Evolutionary conservation across 2,888 invertebrate species (phyloP).

Genomic region (Eugnorisma glareosa): DNA sequence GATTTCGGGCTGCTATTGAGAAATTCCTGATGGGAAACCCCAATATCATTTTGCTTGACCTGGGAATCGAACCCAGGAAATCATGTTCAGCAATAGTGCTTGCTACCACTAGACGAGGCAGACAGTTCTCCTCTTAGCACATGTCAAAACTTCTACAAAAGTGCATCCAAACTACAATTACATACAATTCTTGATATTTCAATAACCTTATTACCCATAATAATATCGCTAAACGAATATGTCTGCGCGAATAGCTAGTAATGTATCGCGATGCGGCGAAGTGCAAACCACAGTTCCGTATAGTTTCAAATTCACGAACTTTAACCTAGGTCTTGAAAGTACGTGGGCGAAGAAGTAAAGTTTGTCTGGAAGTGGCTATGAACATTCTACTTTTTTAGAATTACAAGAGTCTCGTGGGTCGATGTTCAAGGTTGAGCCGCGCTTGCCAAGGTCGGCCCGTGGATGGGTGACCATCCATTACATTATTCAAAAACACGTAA

Average conservation of each 20-base stretch:
- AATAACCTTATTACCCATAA: background rate
- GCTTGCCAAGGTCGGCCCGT: too few species aligned
- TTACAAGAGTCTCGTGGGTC: too few species aligned
- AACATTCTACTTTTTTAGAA: background rate
- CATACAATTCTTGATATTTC: background rate
- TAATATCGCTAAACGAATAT: constrained; percentile 28
- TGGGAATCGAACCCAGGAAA: background rate
- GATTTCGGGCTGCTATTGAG: background rate
- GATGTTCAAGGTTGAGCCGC: too few species aligned
- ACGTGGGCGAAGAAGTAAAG: constrained; percentile 40
- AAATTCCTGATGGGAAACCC: background rate
- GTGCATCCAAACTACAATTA: background rate
- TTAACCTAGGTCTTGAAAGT: constrained; percentile 55
- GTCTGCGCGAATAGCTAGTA: constrained; percentile 40
- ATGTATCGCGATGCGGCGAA: constrained; percentile 51
- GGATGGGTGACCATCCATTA: too few species aligned
- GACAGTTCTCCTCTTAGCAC: background rate
- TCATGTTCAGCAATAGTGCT: background rate
- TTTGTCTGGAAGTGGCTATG: constrained; percentile 42
- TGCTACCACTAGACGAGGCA: background rate
- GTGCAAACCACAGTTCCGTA: constrained; percentile 61
- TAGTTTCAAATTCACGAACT: constrained; percentile 66
- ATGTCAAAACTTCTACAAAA: background rate
- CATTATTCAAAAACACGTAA: too few species aligned
- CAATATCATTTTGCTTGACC: background rate